phyloP scores from a whole-genome alignment of 2,797 vertebrate genomes.

The Pipistrellus pipistrellus region DNA sequence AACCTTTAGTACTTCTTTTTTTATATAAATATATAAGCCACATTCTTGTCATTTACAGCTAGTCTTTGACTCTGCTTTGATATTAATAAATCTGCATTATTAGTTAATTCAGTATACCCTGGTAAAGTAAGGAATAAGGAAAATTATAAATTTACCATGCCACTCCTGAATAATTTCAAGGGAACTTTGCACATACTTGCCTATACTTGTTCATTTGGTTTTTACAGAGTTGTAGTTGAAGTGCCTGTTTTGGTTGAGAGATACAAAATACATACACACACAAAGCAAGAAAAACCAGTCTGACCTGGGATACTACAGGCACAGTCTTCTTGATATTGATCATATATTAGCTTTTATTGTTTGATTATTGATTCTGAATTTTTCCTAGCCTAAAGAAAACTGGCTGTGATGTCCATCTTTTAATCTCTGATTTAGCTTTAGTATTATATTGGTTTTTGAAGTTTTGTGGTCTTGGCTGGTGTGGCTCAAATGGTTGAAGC shows the following conservation, averaged over 20 bases:
- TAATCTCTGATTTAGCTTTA: conserved; percentile 35
- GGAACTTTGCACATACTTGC: conserved; percentile 58
- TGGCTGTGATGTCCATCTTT: neutral
- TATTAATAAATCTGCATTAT: neutral
- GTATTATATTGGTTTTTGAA: conserved; percentile 36
- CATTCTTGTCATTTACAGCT: conserved; percentile 51
- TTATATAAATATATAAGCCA: conserved; percentile 15
- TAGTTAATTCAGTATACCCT: neutral
- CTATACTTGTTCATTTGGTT: conserved; percentile 51
- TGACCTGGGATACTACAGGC: neutral
- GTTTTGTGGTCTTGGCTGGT: conserved; percentile 45
- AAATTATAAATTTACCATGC: neutral
- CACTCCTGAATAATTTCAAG: conserved; percentile 24
- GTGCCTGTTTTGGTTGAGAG: conserved; percentile 61
- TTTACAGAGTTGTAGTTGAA: conserved; percentile 66
- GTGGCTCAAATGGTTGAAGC: neutral
- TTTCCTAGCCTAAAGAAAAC: conserved; percentile 37
- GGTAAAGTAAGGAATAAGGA: conserved; percentile 26
- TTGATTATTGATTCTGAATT: conserved; percentile 47
- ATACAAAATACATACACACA: neutral
- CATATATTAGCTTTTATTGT: conserved; percentile 54
- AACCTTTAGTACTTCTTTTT: neutral
- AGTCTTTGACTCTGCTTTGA: neutral
- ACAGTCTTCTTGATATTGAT: conserved; percentile 28
- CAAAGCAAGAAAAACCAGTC: conserved; percentile 68